phyloP scores from a whole-genome alignment of 2,888 invertebrate genomes.

The Caenorhabditis becei region DNA sequence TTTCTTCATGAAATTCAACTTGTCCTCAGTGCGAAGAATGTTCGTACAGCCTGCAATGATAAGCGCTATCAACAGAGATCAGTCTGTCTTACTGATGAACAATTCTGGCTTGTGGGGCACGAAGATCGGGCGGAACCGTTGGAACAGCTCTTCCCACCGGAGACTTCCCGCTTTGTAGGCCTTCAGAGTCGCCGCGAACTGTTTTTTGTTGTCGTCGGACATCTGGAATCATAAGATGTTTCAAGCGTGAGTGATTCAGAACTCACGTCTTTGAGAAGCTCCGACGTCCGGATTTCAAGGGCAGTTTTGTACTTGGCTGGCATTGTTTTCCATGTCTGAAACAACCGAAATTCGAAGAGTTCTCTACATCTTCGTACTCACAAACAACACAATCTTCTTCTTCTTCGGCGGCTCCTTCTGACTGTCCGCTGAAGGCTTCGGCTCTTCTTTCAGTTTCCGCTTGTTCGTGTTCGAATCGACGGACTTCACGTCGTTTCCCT shows the following conservation, averaged over 20 bases:
- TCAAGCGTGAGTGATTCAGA: too few relatives aligned
- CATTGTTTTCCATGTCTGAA: constrained; percentile 31
- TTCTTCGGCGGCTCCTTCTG: constrained; percentile 27
- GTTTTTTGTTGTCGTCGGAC: constrained; percentile 36
- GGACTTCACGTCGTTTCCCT: constrained; percentile 16
- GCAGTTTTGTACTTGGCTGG: constrained; percentile 36
- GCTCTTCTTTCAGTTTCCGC: constrained; percentile 7
- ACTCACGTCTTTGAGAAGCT: constrained; percentile 31
- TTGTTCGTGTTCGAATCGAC: constrained; percentile 7
- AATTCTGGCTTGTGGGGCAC: constrained; percentile 22
- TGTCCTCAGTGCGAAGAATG: constrained; percentile 47
- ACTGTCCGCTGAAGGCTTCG: neutral
- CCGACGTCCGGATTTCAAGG: constrained; percentile 35
- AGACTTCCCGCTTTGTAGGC: constrained; percentile 40
- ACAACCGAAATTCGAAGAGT: neutral
- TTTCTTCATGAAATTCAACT: constrained; percentile 31
- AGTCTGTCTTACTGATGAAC: constrained; percentile 22
- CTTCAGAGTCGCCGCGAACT: constrained; percentile 42
- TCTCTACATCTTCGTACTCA: neutral
- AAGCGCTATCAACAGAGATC: neutral
- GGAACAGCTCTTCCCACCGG: constrained; percentile 44
- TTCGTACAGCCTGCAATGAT: constrained; percentile 51
- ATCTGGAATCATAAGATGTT: constrained; percentile 50
- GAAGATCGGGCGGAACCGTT: constrained; percentile 36
- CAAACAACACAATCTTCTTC: constrained; percentile 32